These are phyloP conservation scores for Ictalurus punctatus DNA, from an alignment of 2,113 vertebrate species.

Conservation along the genomic window DNA sequence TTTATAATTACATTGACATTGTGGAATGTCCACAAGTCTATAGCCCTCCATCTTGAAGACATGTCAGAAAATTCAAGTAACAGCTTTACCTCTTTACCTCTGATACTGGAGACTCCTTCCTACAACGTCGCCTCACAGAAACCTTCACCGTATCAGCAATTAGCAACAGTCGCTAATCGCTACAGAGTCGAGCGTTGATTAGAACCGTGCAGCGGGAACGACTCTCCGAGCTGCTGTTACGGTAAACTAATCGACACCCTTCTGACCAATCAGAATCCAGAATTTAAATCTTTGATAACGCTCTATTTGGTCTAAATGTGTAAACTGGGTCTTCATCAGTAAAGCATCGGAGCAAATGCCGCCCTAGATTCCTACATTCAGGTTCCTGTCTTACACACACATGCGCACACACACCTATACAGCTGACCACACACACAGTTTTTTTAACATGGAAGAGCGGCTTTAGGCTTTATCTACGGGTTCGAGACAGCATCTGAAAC, in stretches of 20 bases:
- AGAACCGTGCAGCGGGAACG: not conserved
- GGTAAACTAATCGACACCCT: not conserved
- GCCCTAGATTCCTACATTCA: constrained; percentile 27
- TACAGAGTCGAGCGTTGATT: not conserved
- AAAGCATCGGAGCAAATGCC: constrained; percentile 14
- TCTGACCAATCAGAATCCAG: not conserved
- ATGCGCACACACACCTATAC: not conserved
- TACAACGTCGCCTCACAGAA: not conserved
- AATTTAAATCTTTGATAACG: not conserved
- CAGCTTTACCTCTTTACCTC: not conserved
- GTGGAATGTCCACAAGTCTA: too few relatives aligned
- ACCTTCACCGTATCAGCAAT: not conserved
- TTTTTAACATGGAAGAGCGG: too few relatives aligned
- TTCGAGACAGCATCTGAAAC: not conserved
- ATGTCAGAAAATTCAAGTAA: not conserved
- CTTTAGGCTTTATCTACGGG: too few relatives aligned
- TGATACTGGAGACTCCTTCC: not conserved
- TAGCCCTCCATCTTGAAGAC: not conserved
- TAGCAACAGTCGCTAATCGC: not conserved
- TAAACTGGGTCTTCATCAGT: constrained; percentile 18
- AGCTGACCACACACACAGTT: not conserved
- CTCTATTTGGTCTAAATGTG: not conserved
- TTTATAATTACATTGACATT: not conserved
- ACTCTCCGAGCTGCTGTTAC: not conserved
- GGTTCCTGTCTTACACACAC: not conserved